These are phyloP conservation scores for Stenichneumon culpator DNA, from an alignment of 2,888 invertebrate genomes.

Conservation along the genomic window DNA sequence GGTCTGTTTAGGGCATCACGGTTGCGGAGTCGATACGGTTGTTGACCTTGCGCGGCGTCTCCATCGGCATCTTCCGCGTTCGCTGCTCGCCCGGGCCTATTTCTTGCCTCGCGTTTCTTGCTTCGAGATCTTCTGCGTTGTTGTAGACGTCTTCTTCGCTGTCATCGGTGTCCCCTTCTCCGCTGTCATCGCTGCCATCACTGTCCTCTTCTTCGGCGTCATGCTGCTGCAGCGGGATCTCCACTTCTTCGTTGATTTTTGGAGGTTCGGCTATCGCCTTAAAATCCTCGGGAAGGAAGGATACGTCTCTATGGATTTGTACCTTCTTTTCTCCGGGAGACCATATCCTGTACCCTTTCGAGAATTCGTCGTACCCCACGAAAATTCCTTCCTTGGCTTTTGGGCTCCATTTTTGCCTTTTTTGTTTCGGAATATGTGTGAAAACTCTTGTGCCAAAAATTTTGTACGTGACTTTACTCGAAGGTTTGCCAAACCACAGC, in stretches of 20 bases:
- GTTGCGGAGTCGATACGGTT: background rate
- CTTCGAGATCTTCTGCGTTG: no score
- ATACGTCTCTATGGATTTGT: slow-evolving; percentile 43
- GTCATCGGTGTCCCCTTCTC: no score
- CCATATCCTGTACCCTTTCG: background rate
- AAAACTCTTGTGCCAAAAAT: background rate
- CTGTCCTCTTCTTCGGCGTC: background rate
- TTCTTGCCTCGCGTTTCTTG: background rate
- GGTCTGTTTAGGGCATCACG: background rate
- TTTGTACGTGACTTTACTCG: background rate
- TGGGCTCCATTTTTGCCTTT: background rate
- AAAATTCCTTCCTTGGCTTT: background rate
- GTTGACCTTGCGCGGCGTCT: background rate
- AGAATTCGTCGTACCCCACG: background rate
- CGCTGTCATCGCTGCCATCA: background rate
- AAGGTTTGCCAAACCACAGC: slow-evolving; percentile 46
- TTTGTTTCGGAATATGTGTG: background rate
- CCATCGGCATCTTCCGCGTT: no score
- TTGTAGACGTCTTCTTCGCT: no score
- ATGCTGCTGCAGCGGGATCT: background rate
- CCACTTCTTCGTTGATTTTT: background rate
- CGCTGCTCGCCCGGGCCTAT: background rate
- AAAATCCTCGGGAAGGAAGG: slow-evolving; percentile 32
- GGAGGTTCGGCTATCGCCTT: background rate
- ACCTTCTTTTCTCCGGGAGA: slow-evolving; percentile 20